These are phyloP conservation scores for Tauraco hartlaubi DNA, from an alignment of 2,797 vertebrate species.

Conservation along the genomic window DNA sequence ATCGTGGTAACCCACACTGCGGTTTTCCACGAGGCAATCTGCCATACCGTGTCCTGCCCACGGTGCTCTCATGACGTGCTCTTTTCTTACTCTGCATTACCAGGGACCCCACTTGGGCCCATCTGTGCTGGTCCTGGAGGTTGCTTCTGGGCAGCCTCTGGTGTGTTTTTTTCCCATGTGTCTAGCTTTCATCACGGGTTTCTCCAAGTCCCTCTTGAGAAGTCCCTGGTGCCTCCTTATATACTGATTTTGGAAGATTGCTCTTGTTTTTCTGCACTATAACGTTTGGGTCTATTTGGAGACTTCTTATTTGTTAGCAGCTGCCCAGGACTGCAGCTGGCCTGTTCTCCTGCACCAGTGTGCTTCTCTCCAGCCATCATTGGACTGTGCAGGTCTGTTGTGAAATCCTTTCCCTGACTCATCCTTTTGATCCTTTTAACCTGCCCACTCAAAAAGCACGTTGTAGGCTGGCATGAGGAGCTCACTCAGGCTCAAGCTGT, in stretches of 20 bases:
- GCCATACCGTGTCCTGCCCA: not conserved
- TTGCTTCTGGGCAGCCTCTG: not conserved
- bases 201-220: not conserved
- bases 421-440: conserved; percentile 4
- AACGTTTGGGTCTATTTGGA: not conserved
- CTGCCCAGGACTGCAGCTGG: not conserved
- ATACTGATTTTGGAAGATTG: not conserved
- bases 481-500: not conserved
- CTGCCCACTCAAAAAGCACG: not conserved
- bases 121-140: not conserved
- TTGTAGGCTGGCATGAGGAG: not conserved
- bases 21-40: not conserved
- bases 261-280: not conserved
- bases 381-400: not conserved
- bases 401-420: conserved; percentile 7
- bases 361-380: not conserved
- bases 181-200: not conserved
- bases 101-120: not conserved
- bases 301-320: not conserved
- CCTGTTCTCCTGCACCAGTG: not conserved
- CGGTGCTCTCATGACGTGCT: not conserved
- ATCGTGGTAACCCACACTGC: not conserved
- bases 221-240: not conserved
- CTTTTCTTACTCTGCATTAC: not conserved
- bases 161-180: not conserved